Base-by-base conservation (phyloP, 2,797 vertebrate genomes). In the Danio tinwini region DNA sequence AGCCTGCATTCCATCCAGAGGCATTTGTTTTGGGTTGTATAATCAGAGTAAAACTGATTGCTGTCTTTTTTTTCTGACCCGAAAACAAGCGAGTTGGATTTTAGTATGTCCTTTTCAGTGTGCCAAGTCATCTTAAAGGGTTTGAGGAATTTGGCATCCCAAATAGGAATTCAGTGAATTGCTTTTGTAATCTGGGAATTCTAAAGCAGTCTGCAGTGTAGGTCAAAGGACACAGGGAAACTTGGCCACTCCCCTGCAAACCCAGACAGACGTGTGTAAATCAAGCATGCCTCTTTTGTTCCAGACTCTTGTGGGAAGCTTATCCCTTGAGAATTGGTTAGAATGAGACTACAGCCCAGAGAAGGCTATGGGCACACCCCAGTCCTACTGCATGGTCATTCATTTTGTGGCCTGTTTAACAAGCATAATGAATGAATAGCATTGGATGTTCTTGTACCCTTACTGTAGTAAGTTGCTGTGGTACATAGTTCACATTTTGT, bases 1-100 rank as follows among this genome's bases (percentile, higher is more conserved):
- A 93, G 91, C 91, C 90, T 92, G 88, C 91, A 92, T 94, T 93
- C 93, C 88, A 85, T 90, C 85, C 83, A 82, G 86, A 89, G 87
- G 49, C 59, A 76, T 76, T 89, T 90, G 91, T 91, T 88, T 89
- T 62, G 40, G 81, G 89, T 92, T 93, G 90, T 92, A 89, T 92
- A 93, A 93, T 93, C 92, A 83, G 73, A 68, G 55, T 62, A 64
- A 68, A 58, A 72, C 61, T 72, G 83, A 77, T 77, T 77, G 59
- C 21, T 45, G 50, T 81, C 56, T 62, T 63, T 67, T 67, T 82
- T 82, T 47, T n/a, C n/a, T n/a, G n/a, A n/a, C n/a, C n/a, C n/a
- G n/a, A n/a, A n/a, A 65, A 84, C 29, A 84, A 77, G 49, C 37
- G 29, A 59, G 19, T 39, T n/a, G 14, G 64, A 17, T 55, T 67